A percentile compares a stretch with the other conserved stretches of the same genome.
Evolutionary conservation across 2,113 vertebrate genomes (phyloP).

Genomic region (mouse (Mus musculus)): GRCm39 chrX:112433501-112434000

Average conservation of each 20-base stretch:
- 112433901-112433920: too few species aligned
- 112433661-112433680: background rate
- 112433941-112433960: background rate
- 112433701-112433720: background rate
- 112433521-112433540: background rate
- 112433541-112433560: background rate
- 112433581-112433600: background rate
- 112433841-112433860: too few species aligned
- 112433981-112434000: background rate
- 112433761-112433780: too few species aligned
- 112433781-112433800: too few species aligned
- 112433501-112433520: background rate
- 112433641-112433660: too few species aligned
- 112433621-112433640: too few species aligned
- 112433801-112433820: too few species aligned
- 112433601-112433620: background rate
- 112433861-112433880: too few species aligned
- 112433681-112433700: background rate
- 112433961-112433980: background rate
- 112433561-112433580: background rate
- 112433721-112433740: too few species aligned
- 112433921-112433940: background rate
- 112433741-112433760: too few species aligned
- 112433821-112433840: too few species aligned
- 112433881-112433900: too few species aligned